A percentile compares a stretch with the other conserved stretches of the same genome.
These are phyloP conservation scores for Trichomalopsis sarcophagae DNA, from an alignment of 1,140 invertebrate genomes.

Conservation along the genomic window DNA sequence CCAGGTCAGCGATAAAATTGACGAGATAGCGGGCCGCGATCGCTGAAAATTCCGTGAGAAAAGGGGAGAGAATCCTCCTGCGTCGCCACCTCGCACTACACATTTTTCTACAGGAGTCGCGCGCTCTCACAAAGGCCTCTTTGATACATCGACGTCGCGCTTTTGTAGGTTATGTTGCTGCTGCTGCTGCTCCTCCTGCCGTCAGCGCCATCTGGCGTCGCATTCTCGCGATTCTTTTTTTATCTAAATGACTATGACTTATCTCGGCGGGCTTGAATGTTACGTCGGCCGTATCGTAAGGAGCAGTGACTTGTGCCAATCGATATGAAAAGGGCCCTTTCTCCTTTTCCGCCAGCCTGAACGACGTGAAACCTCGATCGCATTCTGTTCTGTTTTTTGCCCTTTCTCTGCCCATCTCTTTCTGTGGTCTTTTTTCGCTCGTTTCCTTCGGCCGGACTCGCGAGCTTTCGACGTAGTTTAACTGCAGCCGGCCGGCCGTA, in stretches of 20 bases:
- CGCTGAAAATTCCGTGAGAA: not conserved
- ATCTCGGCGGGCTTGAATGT: not conserved
- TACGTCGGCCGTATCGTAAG: slow-evolving; percentile 3
- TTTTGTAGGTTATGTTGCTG: slow-evolving; percentile 30
- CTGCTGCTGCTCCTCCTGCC: no score
- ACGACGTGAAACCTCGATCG: slow-evolving; percentile 11
- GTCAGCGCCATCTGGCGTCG: not conserved
- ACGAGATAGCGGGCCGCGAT: not conserved
- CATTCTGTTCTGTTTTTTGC: not conserved
- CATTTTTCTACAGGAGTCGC: not conserved
- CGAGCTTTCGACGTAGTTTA: slow-evolving; percentile 40
- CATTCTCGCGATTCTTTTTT: not conserved
- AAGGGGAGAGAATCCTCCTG: not conserved
- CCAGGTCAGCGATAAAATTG: slow-evolving; percentile 15
- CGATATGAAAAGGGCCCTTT: slow-evolving; percentile 30
- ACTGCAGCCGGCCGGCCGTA: slow-evolving; percentile 15
- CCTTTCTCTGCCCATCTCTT: not conserved
- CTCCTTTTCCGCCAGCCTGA: not conserved
- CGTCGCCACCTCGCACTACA: not conserved
- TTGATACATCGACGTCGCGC: not conserved
- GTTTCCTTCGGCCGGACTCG: slow-evolving; percentile 10
- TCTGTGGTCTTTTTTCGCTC: slow-evolving; percentile 10
- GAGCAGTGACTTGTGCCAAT: slow-evolving; percentile 8
- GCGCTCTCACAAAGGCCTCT: not conserved
- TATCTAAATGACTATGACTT: slow-evolving; percentile 47